Evolutionary conservation across 2,113 vertebrate species (phyloP).

Genomic region (Acrocephalus arundinaceus): DNA sequence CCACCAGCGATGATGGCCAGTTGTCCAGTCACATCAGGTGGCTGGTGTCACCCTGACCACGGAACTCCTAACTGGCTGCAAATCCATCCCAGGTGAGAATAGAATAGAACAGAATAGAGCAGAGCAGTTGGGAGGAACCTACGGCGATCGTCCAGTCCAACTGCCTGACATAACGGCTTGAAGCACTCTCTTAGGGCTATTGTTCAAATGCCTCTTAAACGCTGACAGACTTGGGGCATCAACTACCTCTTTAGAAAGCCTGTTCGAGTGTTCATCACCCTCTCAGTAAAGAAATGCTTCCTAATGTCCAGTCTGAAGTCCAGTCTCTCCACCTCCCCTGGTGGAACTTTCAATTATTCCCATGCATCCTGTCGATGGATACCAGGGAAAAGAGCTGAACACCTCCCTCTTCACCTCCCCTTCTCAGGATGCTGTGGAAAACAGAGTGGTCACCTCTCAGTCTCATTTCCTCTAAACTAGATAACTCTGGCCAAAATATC

Average conservation of each 20-base stretch:
- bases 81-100: background rate
- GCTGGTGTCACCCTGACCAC: background rate
- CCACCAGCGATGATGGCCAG: background rate
- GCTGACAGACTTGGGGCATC: background rate
- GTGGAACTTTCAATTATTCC: background rate
- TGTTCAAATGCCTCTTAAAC: background rate
- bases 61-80: background rate
- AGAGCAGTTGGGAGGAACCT: background rate
- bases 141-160: background rate
- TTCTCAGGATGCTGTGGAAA: background rate
- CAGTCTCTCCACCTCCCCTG: no score
- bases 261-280: background rate
- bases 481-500: background rate
- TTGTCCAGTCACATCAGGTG: background rate
- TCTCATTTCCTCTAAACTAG: background rate
- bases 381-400: background rate
- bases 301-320: background rate
- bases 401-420: background rate
- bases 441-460: background rate
- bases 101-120: background rate
- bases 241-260: background rate
- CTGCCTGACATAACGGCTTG: background rate
- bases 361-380: fast-evolving
- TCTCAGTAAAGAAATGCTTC: background rate
- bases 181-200: no score